These are phyloP conservation scores for Nasonovia ribisnigri DNA, from an alignment of 2,888 invertebrate species.

Conservation along the genomic window DNA sequence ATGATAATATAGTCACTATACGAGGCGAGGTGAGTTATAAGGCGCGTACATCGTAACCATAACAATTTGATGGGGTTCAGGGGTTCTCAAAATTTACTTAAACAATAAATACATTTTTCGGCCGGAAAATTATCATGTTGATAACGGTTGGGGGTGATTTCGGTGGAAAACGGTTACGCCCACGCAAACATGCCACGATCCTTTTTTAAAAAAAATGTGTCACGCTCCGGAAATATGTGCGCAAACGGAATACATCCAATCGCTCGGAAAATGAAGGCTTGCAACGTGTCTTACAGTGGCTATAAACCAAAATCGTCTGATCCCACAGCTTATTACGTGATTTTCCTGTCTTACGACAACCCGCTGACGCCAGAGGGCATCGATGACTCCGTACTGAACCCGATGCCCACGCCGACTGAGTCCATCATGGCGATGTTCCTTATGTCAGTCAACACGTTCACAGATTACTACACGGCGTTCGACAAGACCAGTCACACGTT, in stretches of 20 bases:
- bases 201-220: not conserved
- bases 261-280: not conserved
- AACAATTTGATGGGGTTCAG: no score
- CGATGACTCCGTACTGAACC: constrained; percentile 85
- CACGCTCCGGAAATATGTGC: not conserved
- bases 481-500: constrained; percentile 89
- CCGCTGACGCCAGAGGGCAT: constrained; percentile 85
- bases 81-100: no score
- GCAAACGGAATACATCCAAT: not conserved
- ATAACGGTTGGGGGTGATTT: no score
- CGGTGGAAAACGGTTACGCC: no score
- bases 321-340: constrained; percentile 85
- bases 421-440: constrained; percentile 98
- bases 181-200: not conserved
- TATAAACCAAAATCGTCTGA: not conserved
- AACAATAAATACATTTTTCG: no score
- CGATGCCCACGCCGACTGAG: constrained; percentile 92
- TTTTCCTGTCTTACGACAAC: constrained; percentile 89
- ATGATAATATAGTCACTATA: no score
- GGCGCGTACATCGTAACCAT: no score
- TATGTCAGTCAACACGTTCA: constrained; percentile 97
- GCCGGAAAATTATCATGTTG: no score
- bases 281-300: not conserved
- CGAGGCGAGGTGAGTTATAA: no score
- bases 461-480: constrained; percentile 93